Evolutionary conservation across 2,113 vertebrate species (phyloP).

Genomic region (Puntigrus tetrazona): DNA sequence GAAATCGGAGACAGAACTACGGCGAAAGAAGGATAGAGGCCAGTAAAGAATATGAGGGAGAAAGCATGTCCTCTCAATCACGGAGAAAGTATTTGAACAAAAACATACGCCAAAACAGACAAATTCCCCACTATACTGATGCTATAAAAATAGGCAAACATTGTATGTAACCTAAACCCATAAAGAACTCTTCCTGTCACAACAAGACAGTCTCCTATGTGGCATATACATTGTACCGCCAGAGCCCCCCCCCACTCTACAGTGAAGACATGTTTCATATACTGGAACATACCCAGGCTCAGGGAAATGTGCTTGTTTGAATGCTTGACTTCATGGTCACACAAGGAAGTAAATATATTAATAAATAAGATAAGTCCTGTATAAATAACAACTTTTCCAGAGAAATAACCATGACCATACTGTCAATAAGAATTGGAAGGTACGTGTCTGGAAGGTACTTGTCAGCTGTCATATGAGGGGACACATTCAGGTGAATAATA

Average conservation of each 20-base stretch:
- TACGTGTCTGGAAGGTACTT: not conserved
- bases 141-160: not conserved
- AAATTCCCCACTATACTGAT: not conserved
- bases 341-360: not conserved
- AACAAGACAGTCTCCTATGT: conserved; percentile 5
- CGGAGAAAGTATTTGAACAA: not conserved
- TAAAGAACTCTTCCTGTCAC: not conserved
- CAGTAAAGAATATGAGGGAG: not conserved
- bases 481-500: not conserved
- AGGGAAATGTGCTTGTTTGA: not conserved
- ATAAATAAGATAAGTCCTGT: not conserved
- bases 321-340: conserved; percentile 7
- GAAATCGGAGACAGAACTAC: not conserved
- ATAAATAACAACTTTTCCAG: not conserved
- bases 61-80: not conserved
- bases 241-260: not conserved
- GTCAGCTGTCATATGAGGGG: not conserved
- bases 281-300: not conserved
- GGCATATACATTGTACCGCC: not conserved
- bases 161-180: not conserved
- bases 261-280: not conserved
- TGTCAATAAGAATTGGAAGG: not conserved
- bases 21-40: not conserved
- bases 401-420: conserved; percentile 6
- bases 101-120: not conserved